phyloP scores from a whole-genome alignment of 2,113 vertebrate species.

The Condylura cristata region DNA sequence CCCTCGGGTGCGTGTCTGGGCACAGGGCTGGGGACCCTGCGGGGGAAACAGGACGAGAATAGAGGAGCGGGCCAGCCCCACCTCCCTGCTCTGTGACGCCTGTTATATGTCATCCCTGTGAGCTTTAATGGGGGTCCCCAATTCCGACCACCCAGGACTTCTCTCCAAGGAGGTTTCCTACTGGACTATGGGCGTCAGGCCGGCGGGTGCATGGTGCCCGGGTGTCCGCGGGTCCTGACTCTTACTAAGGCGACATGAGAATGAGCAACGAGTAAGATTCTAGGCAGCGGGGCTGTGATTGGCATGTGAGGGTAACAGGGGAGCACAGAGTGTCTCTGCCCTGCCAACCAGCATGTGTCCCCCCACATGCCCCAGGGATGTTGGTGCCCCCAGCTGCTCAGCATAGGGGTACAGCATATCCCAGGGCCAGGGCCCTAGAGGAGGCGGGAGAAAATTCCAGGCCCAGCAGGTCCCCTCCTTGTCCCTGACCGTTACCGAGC shows the following conservation, averaged over 20 bases:
- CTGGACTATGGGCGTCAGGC: neutral
- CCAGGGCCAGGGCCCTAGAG: neutral
- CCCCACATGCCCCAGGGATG: neutral
- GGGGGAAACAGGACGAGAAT: neutral
- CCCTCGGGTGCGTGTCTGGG: constrained; percentile 67
- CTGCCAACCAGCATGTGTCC: accelerated
- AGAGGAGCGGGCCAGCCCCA: neutral
- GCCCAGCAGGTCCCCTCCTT: too few relatives aligned
- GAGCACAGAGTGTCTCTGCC: neutral
- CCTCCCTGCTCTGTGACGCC: neutral
- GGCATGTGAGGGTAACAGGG: neutral
- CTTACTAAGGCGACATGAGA: too few relatives aligned
- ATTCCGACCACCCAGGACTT: neutral
- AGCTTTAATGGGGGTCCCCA: neutral
- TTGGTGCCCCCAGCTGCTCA: neutral
- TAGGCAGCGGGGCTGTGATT: too few relatives aligned
- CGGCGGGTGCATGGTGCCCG: neutral
- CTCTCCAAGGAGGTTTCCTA: neutral
- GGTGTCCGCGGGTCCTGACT: too few relatives aligned
- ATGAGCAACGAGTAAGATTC: too few relatives aligned
- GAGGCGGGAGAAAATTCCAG: neutral
- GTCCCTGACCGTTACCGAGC: neutral
- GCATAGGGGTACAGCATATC: neutral
- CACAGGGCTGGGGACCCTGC: too few relatives aligned
- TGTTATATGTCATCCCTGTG: neutral